A percentile compares a stretch with the other conserved stretches of the same genome.
Evolutionary conservation across 2,797 vertebrate species (phyloP).

Genomic region (Sylvilagus floridanus): DNA sequence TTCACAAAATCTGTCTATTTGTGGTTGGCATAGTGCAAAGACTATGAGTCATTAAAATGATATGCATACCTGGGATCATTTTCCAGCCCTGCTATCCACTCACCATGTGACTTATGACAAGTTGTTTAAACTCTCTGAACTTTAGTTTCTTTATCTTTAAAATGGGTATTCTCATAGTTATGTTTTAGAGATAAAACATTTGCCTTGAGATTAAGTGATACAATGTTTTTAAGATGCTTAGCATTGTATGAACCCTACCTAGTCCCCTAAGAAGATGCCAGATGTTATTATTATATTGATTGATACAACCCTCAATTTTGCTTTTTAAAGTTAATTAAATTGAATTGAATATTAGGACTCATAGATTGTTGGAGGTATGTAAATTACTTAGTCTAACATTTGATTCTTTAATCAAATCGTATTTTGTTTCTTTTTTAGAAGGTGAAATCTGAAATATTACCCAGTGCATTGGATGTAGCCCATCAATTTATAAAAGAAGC

Average conservation of each 20-base stretch:
- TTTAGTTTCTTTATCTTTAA: not conserved
- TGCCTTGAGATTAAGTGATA: not conserved
- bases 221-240: not conserved
- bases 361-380: not conserved
- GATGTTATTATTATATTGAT: not conserved
- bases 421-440: constrained; percentile 73
- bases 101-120: not conserved
- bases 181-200: not conserved
- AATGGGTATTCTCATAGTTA: not conserved
- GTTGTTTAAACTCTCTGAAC: not conserved
- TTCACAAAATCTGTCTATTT: not conserved
- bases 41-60: not conserved
- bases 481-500: constrained; percentile 87
- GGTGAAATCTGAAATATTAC: constrained; percentile 78
- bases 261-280: not conserved
- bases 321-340: constrained; percentile 33
- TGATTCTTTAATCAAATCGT: constrained; percentile 31
- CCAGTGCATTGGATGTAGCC: constrained; percentile 87
- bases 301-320: not conserved
- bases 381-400: not conserved
- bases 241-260: not conserved
- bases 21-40: not conserved
- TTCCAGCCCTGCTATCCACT: not conserved
- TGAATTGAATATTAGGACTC: not conserved
- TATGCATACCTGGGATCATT: not conserved